Conservation (phyloP, 2,797 vertebrate genomes). For the Danio aesculapii region DNA sequence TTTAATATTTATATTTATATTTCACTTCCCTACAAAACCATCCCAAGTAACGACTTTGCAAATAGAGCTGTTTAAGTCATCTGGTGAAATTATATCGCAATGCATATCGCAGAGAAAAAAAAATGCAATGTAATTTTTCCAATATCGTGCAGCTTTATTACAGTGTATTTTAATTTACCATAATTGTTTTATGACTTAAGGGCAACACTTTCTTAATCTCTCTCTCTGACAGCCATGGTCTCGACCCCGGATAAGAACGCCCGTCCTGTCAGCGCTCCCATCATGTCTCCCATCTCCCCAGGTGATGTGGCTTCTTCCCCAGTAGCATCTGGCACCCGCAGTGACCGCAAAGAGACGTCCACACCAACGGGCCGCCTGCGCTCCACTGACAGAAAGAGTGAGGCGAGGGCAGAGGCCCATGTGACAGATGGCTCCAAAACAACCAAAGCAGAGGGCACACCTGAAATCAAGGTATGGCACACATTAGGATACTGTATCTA, state of each 20-base stretch:
- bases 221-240: slow-evolving; percentile 77
- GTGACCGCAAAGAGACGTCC: slow-evolving; percentile 61
- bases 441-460: slow-evolving; percentile 70
- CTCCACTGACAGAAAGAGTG: slow-evolving; percentile 74
- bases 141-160: too few species aligned
- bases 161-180: too few species aligned
- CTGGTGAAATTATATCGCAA: too few species aligned
- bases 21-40: too few species aligned
- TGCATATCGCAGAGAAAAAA: too few species aligned
- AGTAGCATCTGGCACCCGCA: slow-evolving; percentile 54
- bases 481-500: neutral
- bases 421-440: slow-evolving; percentile 71
- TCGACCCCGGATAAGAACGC: slow-evolving; percentile 88
- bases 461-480: slow-evolving; percentile 83
- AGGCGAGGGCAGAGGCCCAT: slow-evolving; percentile 74
- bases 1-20: too few species aligned
- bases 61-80: too few species aligned
- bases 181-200: neutral
- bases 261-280: slow-evolving; percentile 91
- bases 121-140: too few species aligned
- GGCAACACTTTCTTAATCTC: neutral
- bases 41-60: too few species aligned
- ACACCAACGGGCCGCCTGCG: slow-evolving; percentile 63
- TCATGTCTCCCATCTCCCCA: slow-evolving; percentile 79
- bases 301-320: slow-evolving; percentile 66